A percentile compares a stretch with the other conserved stretches of the same genome.
These are phyloP conservation scores for Polydrusus tereticollis DNA, from an alignment of 2,888 invertebrate genomes.

Conservation along the genomic window DNA sequence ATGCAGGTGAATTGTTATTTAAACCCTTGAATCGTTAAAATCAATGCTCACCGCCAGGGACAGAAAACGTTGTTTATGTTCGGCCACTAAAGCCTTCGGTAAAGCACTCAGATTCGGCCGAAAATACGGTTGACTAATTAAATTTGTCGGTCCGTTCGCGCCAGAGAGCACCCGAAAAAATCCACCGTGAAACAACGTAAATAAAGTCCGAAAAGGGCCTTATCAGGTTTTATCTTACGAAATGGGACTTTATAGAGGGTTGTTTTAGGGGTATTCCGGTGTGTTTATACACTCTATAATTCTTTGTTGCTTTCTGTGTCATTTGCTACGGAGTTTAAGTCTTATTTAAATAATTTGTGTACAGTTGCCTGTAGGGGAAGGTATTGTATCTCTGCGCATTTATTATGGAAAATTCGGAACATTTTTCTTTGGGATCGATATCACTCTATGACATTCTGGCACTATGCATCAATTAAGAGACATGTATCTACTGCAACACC, in stretches of 20 bases:
- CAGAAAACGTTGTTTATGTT: constrained; percentile 37
- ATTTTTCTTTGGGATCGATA: too few relatives aligned
- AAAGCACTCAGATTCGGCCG: constrained; percentile 30
- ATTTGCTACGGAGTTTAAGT: not conserved
- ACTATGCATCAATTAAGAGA: too few relatives aligned
- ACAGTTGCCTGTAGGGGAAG: not conserved
- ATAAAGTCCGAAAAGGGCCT: constrained; percentile 24
- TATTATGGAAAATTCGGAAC: too few relatives aligned
- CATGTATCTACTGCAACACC: too few relatives aligned
- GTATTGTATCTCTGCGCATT: not conserved
- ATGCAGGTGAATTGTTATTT: too few relatives aligned
- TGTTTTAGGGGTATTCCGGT: constrained; percentile 10
- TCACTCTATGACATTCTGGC: too few relatives aligned
- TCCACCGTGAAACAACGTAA: constrained; percentile 30
- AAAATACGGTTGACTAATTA: constrained; percentile 46
- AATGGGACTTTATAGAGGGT: constrained; percentile 21
- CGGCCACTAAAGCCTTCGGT: constrained; percentile 16
- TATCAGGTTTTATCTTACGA: constrained; percentile 24
- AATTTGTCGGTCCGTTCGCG: constrained; percentile 41
- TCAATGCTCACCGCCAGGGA: constrained; percentile 3
- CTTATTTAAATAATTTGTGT: constrained; percentile 4
- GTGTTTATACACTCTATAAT: constrained; percentile 20
- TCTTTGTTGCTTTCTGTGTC: constrained; percentile 12
- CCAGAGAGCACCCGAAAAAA: constrained; percentile 37
- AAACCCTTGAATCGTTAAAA: not conserved